Base-by-base conservation (phyloP, 2,888 invertebrate species). In the Drepanosiphum platanoidis region DNA sequence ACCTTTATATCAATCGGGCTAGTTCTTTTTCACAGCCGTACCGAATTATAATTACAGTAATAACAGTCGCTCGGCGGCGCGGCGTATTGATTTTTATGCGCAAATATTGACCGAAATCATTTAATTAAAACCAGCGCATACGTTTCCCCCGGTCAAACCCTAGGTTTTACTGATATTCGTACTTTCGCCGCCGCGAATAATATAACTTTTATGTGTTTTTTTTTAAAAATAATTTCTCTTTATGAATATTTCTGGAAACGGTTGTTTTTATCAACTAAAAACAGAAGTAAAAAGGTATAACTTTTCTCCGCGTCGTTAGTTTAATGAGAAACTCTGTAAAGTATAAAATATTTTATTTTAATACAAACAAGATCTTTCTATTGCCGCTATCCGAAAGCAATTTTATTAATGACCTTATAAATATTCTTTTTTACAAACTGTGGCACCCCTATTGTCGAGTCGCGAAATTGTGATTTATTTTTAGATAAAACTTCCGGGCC, bases 341-440 rank as follows among this genome's bases (percentile, higher is more conserved):
- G 4, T 64, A 30, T 64, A 13, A 30, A 64, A 30, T 61, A 64
- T 11, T 27, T 30, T 64, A 64, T 64, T 64, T 64, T 27, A 64
- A 64, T 27, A 64, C 30, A 30, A 64, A 64, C 27, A 64, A 64
- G 13, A 30, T 64, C n/a, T 30, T 27, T 11, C 11, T 64, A 27
- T 9, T 13, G 30, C 27, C 30, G 30, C 11, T 64, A 64, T 64
- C 64, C 13, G 13, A 64, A 64, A 64, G 27, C 64, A 64, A 11
- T 64, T 27, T 27, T 27, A 27, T 64, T 64, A 64, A 64, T 64
- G 64, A 64, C 64, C 64, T 27, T 64, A 64, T 64, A 64, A 64
- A 64, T 27, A 64, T 64, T 64, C 30, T 9, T 52, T 64, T n/a
- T 64, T 30, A 64, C 27, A 27, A 27, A 64, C 64, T 64, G 64